Conservation (phyloP, 2,888 invertebrate genomes). For the Pseudeuparius sepicola region DNA sequence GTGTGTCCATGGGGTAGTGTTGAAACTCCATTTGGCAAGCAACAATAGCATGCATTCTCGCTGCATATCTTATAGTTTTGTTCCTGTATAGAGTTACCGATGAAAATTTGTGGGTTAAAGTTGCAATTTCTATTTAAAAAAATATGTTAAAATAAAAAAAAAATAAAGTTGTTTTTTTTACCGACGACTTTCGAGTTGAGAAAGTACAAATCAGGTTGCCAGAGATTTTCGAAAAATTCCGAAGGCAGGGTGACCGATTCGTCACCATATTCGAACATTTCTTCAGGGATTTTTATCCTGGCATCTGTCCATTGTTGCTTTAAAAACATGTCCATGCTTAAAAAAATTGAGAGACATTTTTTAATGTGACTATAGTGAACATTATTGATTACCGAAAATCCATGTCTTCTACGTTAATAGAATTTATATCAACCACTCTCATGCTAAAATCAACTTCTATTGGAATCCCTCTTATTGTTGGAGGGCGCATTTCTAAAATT, state of each 20-base stretch:
- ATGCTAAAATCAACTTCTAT: conserved; percentile 71
- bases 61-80: conserved; percentile 70
- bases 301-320: conserved; percentile 73
- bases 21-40: conserved; percentile 84
- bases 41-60: conserved; percentile 75
- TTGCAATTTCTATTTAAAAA: conserved; percentile 79
- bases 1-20: conserved; percentile 78
- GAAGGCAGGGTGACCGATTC: conserved; percentile 72
- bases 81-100: conserved; percentile 71
- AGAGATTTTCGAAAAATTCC: conserved; percentile 73
- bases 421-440: conserved; percentile 77
- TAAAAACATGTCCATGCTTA: conserved; percentile 76
- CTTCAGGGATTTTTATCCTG: conserved; percentile 62
- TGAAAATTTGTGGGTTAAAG: conserved; percentile 69
- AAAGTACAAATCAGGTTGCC: conserved; percentile 82
- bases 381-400: conserved; percentile 60
- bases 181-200: conserved; percentile 78
- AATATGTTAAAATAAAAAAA: too few species aligned
- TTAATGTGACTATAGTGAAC: conserved; percentile 4
- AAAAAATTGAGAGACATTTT: too few species aligned
- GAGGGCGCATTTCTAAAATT: conserved; percentile 63
- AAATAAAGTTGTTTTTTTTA: conserved; percentile 39
- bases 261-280: conserved; percentile 71
- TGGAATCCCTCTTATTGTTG: conserved; percentile 59
- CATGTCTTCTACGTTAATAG: conserved; percentile 82